Conservation (phyloP, 2,888 invertebrate genomes). For the Meteorus cinctellus region DNA sequence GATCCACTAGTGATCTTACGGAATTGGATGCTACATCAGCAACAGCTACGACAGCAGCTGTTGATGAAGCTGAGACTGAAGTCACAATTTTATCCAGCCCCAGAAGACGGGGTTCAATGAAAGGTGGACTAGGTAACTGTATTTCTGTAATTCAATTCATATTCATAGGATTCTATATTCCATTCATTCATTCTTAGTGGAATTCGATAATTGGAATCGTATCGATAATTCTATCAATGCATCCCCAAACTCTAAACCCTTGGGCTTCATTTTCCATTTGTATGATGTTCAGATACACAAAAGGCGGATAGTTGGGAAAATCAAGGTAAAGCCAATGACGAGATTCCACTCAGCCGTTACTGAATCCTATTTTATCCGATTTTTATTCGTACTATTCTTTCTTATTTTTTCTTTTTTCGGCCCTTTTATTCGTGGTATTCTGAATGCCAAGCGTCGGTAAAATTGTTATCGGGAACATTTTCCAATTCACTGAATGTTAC, state of each 20-base stretch:
- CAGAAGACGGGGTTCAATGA: constrained; percentile 79
- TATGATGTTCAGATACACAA: not conserved
- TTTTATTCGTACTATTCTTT: not conserved
- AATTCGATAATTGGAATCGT: not conserved
- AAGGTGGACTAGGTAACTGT: constrained; percentile 67
- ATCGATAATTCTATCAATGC: not conserved
- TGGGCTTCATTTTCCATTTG: not conserved
- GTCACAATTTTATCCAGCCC: constrained; percentile 80
- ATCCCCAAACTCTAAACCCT: not conserved
- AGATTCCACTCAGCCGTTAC: not conserved
- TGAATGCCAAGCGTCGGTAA: not conserved
- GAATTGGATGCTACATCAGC: constrained; percentile 75
- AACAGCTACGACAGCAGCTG: constrained; percentile 51
- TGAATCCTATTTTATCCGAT: not conserved
- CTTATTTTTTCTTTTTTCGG: not conserved
- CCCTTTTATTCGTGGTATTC: not conserved
- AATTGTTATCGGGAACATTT: not conserved
- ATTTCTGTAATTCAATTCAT: constrained; percentile 22
- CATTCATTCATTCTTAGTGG: not conserved
- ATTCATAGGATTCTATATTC: not conserved
- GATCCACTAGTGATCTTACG: constrained; percentile 86
- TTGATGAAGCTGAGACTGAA: constrained; percentile 74
- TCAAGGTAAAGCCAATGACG: not conserved
- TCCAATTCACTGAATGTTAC: constrained; percentile 17
- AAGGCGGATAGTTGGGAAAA: not conserved